phyloP scores from a whole-genome alignment of 2,888 invertebrate genomes.

The Glyphotaelius pellucidus region DNA sequence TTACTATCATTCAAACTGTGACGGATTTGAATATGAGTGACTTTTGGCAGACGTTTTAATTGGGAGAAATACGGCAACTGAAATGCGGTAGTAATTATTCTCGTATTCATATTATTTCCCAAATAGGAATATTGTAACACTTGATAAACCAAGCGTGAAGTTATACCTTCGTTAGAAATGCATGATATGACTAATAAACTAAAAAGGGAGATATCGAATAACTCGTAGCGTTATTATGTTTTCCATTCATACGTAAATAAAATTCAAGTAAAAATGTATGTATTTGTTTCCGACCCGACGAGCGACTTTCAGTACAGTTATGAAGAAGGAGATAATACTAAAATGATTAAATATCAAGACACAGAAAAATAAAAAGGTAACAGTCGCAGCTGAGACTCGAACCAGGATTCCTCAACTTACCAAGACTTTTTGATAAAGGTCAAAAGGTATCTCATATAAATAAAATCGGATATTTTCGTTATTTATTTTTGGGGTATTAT shows the following conservation, averaged over 20 bases:
- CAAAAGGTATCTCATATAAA: too few species aligned
- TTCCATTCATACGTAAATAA: background rate
- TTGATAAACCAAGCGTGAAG: background rate
- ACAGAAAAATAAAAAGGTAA: too few species aligned
- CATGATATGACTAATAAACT: background rate
- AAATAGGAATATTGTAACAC: background rate
- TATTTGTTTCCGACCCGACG: too few species aligned
- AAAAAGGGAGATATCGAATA: background rate
- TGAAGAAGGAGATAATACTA: too few species aligned
- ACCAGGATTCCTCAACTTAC: too few species aligned
- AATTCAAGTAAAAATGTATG: background rate
- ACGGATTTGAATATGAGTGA: constrained; percentile 33
- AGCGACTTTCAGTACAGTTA: too few species aligned
- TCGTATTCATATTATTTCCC: background rate
- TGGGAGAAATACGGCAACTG: background rate
- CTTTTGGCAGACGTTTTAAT: constrained; percentile 25
- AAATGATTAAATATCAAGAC: too few species aligned
- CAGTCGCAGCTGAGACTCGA: too few species aligned
- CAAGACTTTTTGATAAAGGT: too few species aligned
- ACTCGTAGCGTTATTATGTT: background rate
- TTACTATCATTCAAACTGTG: constrained; percentile 1
- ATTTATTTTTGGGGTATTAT: too few species aligned
- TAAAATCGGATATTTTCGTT: too few species aligned
- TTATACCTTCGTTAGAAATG: background rate
- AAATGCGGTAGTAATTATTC: background rate